Evolutionary conservation across 2,888 invertebrate genomes (phyloP), one percentile per base, ranked within the genome.

Genomic region (Neoaliturus tenellus): DNA sequence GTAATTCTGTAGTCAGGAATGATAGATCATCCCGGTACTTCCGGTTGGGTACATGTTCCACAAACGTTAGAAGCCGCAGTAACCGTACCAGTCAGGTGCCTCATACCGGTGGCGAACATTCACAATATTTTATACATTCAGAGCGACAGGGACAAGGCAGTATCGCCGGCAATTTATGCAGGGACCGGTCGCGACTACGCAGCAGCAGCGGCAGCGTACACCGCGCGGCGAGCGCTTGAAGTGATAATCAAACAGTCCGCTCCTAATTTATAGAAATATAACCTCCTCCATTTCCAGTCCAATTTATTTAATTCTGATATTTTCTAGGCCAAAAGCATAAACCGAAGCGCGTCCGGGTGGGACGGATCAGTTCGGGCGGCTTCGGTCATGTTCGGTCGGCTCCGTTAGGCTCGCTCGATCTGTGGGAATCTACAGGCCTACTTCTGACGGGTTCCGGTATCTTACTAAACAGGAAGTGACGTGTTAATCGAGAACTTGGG

Each of bases 251-350:
- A 35, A 39, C 67, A 31, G 25, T 25, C 31, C 69, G 69, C 20
- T 39, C 69, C 69, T 69, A 69, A 69, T 62, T 62, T 62, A 39
- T 71, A 71, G 39, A 71, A 71, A 71, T 48, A 48, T 20, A 75
- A 75, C 25, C 44, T 48, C 44, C 28, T 48, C 44, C 75, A 28
- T 75, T 75, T 75, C 75, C 75, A 17, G 75, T 44, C 75, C 75
- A 75, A 75, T 75, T 75, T 75, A 28, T 75, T 75, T 75, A 44
- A 75, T 48, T 75, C n/a, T 35, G 75, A 75, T 75, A 75, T 75
- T 75, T 75, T 75, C 75, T 75, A 75, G 75, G 75, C 75, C 75
- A 75, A 75, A 75, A 44, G 48, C 48, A 75, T 75, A 75, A 75
- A 71, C 71, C 23, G 58, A 41, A n/a, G 39, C 41, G 75, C n/a